A percentile compares a stretch with the other conserved stretches of the same genome.
phyloP scores from a whole-genome alignment of 1,140 invertebrate genomes.

The Drosophila cardini region DNA sequence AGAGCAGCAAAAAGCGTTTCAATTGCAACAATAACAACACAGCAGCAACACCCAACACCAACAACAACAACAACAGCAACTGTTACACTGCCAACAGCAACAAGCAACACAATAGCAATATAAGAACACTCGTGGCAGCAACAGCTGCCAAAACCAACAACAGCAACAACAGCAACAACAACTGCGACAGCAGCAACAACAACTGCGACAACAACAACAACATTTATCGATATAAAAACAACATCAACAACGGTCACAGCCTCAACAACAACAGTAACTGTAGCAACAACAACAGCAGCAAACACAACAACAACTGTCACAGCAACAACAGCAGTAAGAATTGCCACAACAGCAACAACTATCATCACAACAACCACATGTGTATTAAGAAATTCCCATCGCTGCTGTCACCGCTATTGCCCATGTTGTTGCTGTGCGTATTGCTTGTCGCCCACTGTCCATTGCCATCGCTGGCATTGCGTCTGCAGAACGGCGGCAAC shows the following conservation, averaged over 20 bases:
- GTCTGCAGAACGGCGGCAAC: slow-evolving; percentile 70
- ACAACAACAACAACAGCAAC: slow-evolving; percentile 19
- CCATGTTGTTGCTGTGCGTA: slow-evolving; percentile 15
- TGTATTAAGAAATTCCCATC: neutral
- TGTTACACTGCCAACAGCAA: slow-evolving; percentile 12
- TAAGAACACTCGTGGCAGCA: slow-evolving; percentile 44
- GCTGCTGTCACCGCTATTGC: slow-evolving; percentile 5
- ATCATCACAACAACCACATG: slow-evolving; percentile 18
- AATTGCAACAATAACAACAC: slow-evolving; percentile 25
- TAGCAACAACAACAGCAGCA: slow-evolving; percentile 59
- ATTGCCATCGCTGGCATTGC: slow-evolving; percentile 45
- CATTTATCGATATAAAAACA: too few species aligned
- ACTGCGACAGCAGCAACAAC: slow-evolving; percentile 23
- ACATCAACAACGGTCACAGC: slow-evolving; percentile 13
- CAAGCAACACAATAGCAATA: slow-evolving; percentile 39
- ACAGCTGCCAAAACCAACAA: slow-evolving; percentile 41
- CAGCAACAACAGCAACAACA: slow-evolving; percentile 18
- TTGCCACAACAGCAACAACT: slow-evolving; percentile 48
- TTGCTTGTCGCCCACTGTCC: slow-evolving; percentile 34
- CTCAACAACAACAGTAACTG: slow-evolving; percentile 35
- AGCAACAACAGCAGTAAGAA: slow-evolving; percentile 27
- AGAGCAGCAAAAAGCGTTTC: slow-evolving; percentile 35
- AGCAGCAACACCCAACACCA: slow-evolving; percentile 28
- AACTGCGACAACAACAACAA: slow-evolving; percentile 4
- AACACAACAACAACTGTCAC: slow-evolving; percentile 13